These are phyloP conservation scores for Cosmopolites sordidus DNA, from an alignment of 2,888 invertebrate genomes.

Conservation along the genomic window DNA sequence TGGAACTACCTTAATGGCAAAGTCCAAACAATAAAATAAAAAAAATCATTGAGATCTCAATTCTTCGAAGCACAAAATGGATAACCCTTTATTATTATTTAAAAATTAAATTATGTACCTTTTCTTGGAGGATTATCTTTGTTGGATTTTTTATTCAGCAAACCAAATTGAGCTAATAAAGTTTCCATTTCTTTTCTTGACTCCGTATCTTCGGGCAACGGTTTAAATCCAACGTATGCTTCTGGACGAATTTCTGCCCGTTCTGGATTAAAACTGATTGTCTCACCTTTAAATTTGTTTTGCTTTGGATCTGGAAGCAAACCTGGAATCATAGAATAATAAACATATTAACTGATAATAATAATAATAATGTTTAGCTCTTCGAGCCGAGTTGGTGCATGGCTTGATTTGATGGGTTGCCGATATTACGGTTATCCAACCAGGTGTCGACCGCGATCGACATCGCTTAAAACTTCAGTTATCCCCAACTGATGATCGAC, in stretches of 20 bases:
- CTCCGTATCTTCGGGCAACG: constrained; percentile 41
- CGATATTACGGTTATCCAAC: no score
- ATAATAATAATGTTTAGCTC: neutral
- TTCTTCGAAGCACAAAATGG: no score
- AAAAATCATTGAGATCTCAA: no score
- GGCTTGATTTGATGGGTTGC: no score
- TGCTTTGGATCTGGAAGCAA: constrained; percentile 14
- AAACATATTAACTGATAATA: neutral
- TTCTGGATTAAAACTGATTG: constrained; percentile 32
- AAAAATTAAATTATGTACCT: neutral
- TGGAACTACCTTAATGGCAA: no score
- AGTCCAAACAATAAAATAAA: no score
- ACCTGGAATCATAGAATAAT: constrained; percentile 5
- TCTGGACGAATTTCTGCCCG: constrained; percentile 40
- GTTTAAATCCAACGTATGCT: constrained; percentile 46
- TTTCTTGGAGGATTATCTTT: constrained; percentile 29
- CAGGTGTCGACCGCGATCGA: no score
- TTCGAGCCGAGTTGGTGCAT: no score
- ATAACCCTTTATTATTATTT: no score
- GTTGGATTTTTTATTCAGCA: constrained; percentile 38
- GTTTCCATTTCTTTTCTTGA: constrained; percentile 44
- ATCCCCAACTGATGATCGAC: no score
- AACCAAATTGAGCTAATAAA: constrained; percentile 43
- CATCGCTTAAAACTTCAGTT: no score
- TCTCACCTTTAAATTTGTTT: constrained; percentile 8